These are phyloP conservation scores for Trididemnum clinides DNA, from an alignment of 23 tunicate genomes.

Conservation along the genomic window DNA sequence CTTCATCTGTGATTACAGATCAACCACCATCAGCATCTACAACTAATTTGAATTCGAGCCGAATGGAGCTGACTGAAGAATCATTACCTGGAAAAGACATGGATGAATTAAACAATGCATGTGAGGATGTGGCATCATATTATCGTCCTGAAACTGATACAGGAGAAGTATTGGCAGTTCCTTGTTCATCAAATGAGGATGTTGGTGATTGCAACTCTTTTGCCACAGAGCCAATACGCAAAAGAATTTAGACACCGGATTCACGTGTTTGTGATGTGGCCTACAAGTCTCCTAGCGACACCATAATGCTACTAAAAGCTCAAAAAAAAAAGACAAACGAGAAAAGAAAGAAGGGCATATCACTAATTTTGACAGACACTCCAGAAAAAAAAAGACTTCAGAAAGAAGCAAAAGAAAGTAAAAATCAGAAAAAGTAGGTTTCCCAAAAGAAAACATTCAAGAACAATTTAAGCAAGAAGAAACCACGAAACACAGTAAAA, in stretches of 20 bases:
- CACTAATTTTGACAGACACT: neutral
- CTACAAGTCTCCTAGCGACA: neutral
- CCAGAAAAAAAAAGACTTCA: neutral
- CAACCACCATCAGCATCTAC: too few species aligned
- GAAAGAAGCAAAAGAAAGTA: neutral
- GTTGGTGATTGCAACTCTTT: too few species aligned
- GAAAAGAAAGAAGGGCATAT: neutral
- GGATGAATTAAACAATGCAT: neutral
- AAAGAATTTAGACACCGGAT: neutral
- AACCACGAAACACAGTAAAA: neutral
- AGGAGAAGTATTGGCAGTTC: neutral
- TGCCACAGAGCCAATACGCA: neutral
- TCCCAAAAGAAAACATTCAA: neutral
- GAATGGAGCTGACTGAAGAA: neutral
- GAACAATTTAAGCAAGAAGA: neutral
- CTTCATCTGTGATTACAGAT: neutral
- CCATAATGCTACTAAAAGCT: neutral
- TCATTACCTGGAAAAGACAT: neutral
- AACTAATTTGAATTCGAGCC: conserved; percentile 5
- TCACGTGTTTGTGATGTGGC: neutral
- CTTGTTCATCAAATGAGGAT: neutral
- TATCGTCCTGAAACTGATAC: neutral
- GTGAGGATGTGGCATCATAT: neutral
- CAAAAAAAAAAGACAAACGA: neutral
- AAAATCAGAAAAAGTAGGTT: neutral